Evolutionary conservation across 2,113 vertebrate genomes (phyloP), one percentile per base, ranked within the genome.

Genomic region (Xiphophorus couchianus): DNA sequence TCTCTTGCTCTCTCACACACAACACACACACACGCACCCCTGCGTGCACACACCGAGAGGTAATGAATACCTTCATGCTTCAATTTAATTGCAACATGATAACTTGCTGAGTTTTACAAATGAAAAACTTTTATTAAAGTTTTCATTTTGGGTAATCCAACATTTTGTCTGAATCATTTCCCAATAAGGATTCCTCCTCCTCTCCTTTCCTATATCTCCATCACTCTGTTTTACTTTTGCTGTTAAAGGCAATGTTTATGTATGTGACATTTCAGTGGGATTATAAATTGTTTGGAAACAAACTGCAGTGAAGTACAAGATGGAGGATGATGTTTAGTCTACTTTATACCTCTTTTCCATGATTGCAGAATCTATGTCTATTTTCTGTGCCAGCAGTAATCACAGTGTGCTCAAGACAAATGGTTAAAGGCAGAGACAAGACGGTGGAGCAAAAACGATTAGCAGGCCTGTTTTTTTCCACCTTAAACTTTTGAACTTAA

Each of bases 271-370:
- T 76, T 74, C 70, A 73, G 29, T 15, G n/a, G 81, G 71, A 42
- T 44, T 28, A 83, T 78, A 80, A 85, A 88, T 72, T 33, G 35
- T 61, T 65, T 44, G 54, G 62, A 70, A 62, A 67, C 75, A 81
- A 77, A 69, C 22, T 64, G 51, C 62, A 42, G n/a, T 64, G 80
- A 71, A 86, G 61, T 84, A 76, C 68, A 81, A 66, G 73, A 29
- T 86, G 62, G 66, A 81, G 67, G 42, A 76, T 84, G 67, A 83
- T 84, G 83, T 87, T 90, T 86, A 81, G 83, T 89, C 83, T 84
- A 30, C 51, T 58, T 58, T 25, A 58, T 25, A 19, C 39, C 68
- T 78, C 54, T 85, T 58, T 65, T 54, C 65, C 33, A 22, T 81
- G 75, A 71, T 80, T 80, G 68, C 73, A 71, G 75, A 30, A 79